Evolutionary conservation across 2,888 invertebrate genomes (phyloP).

Genomic region (Linyphia triangularis): DNA sequence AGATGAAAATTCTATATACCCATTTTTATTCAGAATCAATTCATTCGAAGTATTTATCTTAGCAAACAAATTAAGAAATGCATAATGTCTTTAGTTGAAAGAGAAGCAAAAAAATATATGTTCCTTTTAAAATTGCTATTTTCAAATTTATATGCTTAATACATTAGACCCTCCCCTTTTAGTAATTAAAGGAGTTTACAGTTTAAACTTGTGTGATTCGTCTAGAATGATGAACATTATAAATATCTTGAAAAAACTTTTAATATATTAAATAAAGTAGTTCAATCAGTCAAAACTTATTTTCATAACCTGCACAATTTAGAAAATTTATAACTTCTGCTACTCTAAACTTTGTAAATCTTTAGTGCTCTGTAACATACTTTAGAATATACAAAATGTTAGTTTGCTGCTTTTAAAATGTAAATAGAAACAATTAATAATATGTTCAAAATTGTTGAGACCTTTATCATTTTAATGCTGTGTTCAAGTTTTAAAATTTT

Average conservation of each 20-base stretch:
- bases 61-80: neutral
- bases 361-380: neutral
- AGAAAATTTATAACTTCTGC: neutral
- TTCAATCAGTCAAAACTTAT: slow-evolving; percentile 15
- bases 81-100: too few relatives aligned
- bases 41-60: too few relatives aligned
- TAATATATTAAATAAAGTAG: neutral
- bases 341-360: neutral
- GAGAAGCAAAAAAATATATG: too few relatives aligned
- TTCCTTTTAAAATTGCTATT: too few relatives aligned
- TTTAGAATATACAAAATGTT: neutral
- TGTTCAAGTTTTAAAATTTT: neutral
- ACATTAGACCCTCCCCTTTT: too few relatives aligned
- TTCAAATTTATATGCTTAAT: too few relatives aligned
- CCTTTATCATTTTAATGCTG: neutral
- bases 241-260: too few relatives aligned
- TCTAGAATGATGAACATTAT: too few relatives aligned
- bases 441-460: neutral
- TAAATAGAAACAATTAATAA: neutral
- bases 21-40: neutral
- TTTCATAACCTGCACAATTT: slow-evolving; percentile 9
- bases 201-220: too few relatives aligned
- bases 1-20: neutral
- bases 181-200: too few relatives aligned
- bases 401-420: neutral